Evolutionary conservation across 2,797 vertebrate genomes (phyloP).

Genomic region (Tachyglossus aculeatus): DNA sequence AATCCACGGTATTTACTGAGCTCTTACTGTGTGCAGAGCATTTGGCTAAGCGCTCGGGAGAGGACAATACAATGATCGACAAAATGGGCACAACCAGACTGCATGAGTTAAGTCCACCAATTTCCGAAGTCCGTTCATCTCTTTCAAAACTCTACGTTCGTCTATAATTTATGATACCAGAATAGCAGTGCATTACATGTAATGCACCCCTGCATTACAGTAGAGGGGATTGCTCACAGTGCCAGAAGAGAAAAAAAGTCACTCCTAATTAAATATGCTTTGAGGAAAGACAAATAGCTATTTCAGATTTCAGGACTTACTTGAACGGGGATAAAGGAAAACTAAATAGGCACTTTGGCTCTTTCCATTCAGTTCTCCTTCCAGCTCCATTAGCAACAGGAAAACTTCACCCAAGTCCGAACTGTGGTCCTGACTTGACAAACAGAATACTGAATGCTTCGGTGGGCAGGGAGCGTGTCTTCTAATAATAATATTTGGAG

Average conservation of each 20-base stretch:
- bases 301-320: background rate
- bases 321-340: background rate
- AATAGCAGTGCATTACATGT: background rate
- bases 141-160: background rate
- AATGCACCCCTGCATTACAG: constrained; percentile 1
- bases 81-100: background rate
- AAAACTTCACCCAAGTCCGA: too few species aligned
- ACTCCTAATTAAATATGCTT: background rate
- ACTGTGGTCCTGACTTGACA: too few species aligned
- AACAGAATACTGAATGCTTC: too few species aligned
- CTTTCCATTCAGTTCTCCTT: too few species aligned
- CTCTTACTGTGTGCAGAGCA: too few species aligned
- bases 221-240: background rate
- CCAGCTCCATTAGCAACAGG: too few species aligned
- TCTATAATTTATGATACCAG: background rate
- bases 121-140: background rate
- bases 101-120: background rate
- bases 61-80: too few species aligned
- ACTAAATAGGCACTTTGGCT: background rate
- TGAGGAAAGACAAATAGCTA: background rate
- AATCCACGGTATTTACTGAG: too few species aligned
- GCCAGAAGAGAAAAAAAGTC: background rate
- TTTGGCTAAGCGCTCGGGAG: too few species aligned
- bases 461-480: too few species aligned
- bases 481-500: too few species aligned